Evolutionary conservation across 2,888 invertebrate species (phyloP).

Genomic region (Clusia tigrina): DNA sequence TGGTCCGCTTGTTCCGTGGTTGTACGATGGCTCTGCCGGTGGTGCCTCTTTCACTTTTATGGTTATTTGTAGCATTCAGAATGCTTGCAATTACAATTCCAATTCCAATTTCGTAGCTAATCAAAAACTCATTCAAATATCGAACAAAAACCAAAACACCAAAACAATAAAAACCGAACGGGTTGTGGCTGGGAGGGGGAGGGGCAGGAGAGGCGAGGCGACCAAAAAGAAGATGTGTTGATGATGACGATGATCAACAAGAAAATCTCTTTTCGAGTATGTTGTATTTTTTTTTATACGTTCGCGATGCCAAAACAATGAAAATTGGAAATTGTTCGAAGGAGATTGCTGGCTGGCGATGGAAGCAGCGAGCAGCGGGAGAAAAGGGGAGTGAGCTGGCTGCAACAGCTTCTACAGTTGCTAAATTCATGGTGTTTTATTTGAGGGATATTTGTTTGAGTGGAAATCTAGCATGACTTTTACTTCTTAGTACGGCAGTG

Average conservation of each 20-base stretch:
- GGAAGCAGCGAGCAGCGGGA: neutral
- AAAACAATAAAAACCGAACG: neutral
- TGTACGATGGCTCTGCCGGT: neutral
- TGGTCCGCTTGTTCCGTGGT: neutral
- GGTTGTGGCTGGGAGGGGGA: too few relatives aligned
- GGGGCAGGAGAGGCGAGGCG: too few relatives aligned
- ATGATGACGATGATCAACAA: conserved; percentile 4
- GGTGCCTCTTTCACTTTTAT: neutral
- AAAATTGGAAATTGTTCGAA: neutral
- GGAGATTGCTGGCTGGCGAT: neutral
- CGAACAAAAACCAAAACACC: conserved; percentile 1
- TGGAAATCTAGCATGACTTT: conserved; percentile 24
- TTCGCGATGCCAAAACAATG: neutral
- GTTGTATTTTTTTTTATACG: too few relatives aligned
- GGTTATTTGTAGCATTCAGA: conserved; percentile 12
- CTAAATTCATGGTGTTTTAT: conserved; percentile 6
- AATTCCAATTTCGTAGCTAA: conserved; percentile 28
- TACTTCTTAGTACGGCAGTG: conserved; percentile 17
- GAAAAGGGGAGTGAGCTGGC: neutral
- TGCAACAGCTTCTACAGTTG: conserved; percentile 14
- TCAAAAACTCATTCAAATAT: conserved; percentile 14
- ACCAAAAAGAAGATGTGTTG: neutral
- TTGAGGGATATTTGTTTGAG: neutral
- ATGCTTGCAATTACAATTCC: conserved; percentile 26
- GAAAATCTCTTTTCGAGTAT: neutral